Percentiles rank a stretch among this genome's conserved stretches.
Conservation (phyloP, 2,797 vertebrate genomes). For the Sebastes diaconus region DNA sequence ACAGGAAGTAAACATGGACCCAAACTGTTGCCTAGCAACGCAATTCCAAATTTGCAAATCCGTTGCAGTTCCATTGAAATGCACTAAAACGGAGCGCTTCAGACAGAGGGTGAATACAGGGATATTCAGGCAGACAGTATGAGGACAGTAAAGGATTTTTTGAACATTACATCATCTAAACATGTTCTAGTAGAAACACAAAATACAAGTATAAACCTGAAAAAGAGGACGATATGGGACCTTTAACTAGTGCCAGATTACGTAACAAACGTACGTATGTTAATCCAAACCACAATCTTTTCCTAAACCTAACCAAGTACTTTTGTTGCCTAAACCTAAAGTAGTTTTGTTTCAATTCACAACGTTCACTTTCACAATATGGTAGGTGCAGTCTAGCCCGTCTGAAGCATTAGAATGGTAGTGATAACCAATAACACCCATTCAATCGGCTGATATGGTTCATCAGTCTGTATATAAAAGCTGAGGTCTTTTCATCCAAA, state of each 20-base stretch:
- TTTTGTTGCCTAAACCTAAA: background rate
- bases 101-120: too few species aligned
- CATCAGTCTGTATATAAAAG: background rate
- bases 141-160: accelerated
- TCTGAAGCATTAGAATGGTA: background rate
- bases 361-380: background rate
- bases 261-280: background rate
- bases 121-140: too few species aligned
- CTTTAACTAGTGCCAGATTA: background rate
- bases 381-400: accelerated
- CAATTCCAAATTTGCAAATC: too few species aligned
- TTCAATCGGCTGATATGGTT: background rate
- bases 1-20: too few species aligned
- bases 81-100: too few species aligned
- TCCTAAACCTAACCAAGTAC: background rate
- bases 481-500: background rate
- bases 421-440: background rate
- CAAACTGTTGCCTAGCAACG: too few species aligned
- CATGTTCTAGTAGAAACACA: too few species aligned
- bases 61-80: too few species aligned
- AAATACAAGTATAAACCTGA: too few species aligned
- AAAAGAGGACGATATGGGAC: accelerated
- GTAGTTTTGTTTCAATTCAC: background rate
- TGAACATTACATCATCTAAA: too few species aligned
- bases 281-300: background rate